Conservation (phyloP, 2,888 invertebrate genomes). For the Stramonita haemastoma region DNA sequence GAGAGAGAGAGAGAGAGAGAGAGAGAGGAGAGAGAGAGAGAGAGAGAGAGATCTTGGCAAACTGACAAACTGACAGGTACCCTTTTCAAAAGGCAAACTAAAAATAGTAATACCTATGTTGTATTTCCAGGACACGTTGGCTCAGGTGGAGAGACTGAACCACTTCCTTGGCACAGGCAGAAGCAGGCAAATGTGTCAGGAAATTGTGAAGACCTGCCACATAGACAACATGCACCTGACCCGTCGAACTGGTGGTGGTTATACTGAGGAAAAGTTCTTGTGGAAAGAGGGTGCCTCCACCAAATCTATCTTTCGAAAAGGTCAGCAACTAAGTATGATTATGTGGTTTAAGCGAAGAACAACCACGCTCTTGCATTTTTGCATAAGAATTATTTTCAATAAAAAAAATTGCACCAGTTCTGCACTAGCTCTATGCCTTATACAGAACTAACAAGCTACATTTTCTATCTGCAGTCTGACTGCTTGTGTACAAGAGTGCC, state of each 20-base stretch:
- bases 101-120: neutral
- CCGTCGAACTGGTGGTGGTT: neutral
- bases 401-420: no score
- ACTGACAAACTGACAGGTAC: neutral
- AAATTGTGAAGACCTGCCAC: constrained; percentile 15
- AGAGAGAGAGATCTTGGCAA: neutral
- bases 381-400: no score
- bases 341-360: no score
- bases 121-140: constrained; percentile 11
- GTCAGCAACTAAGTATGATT: neutral
- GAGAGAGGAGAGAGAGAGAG: constrained; percentile 19
- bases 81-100: neutral
- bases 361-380: no score
- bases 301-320: constrained; percentile 22
- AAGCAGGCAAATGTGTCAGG: constrained; percentile 16
- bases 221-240: constrained; percentile 28
- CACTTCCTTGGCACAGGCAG: constrained; percentile 25
- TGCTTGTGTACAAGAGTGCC: no score
- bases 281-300: neutral
- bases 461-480: no score
- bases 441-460: no score
- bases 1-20: neutral
- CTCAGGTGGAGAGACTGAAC: constrained; percentile 21
- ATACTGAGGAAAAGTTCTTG: neutral
- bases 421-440: no score